Evolutionary conservation across 1,140 invertebrate genomes (phyloP).

Genomic region (Drosophila ananassae): DNA sequence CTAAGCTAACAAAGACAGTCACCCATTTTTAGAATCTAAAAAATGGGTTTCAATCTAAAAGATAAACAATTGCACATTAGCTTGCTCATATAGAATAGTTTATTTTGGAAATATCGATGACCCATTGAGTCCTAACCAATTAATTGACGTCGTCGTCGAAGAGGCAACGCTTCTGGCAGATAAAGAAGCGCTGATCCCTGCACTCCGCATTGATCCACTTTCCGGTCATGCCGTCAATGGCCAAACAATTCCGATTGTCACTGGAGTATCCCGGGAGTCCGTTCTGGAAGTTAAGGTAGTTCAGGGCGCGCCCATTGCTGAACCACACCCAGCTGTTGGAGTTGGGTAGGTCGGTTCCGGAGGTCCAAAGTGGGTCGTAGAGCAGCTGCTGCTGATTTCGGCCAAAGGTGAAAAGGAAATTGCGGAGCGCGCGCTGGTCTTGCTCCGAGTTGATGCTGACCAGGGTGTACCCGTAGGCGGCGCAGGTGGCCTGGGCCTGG

Average conservation of each 20-base stretch:
- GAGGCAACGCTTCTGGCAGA: slow-evolving; percentile 42
- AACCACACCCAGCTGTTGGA: slow-evolving; percentile 38
- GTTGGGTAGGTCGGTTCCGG: slow-evolving; percentile 42
- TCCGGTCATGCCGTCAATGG: slow-evolving; percentile 24
- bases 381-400: slow-evolving; percentile 22
- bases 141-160: slow-evolving; percentile 28
- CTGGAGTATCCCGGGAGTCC: slow-evolving; percentile 11
- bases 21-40: no score
- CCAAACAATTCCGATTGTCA: slow-evolving; percentile 3
- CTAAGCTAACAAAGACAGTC: no score
- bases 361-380: slow-evolving; percentile 32
- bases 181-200: slow-evolving; percentile 4
- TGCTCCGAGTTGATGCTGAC: slow-evolving; percentile 36
- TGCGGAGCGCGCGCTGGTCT: slow-evolving; percentile 34
- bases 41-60: no score
- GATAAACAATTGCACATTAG: not conserved
- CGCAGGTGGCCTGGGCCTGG: slow-evolving; percentile 43
- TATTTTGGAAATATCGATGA: not conserved
- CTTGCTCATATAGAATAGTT: not conserved
- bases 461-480: slow-evolving; percentile 37
- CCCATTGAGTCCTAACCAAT: not conserved
- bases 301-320: slow-evolving; percentile 40
- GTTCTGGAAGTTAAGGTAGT: slow-evolving; percentile 47
- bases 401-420: slow-evolving; percentile 26
- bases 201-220: slow-evolving; percentile 29